Percentiles rank a stretch among this genome's conserved stretches.
Evolutionary conservation across 2,797 vertebrate genomes (phyloP).

Genomic region (Peromyscus attwateri): DNA sequence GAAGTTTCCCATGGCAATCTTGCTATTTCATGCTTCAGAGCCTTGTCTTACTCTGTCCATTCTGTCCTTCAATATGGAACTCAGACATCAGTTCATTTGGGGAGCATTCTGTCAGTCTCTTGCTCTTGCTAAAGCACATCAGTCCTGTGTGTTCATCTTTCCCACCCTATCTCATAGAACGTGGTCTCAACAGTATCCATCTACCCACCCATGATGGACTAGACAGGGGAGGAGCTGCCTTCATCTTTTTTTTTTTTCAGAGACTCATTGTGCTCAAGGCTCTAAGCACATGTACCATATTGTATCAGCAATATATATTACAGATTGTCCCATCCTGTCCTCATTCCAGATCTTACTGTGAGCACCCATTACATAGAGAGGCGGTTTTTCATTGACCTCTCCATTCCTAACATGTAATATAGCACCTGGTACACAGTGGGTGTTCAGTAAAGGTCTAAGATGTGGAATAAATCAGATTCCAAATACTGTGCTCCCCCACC

Average conservation of each 20-base stretch:
- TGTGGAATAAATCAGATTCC: slow-evolving; percentile 19
- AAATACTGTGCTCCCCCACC: not conserved
- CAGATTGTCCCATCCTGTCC: not conserved
- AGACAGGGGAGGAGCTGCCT: not conserved
- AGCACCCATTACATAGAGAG: not conserved
- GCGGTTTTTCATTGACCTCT: slow-evolving; percentile 46
- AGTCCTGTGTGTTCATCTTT: not conserved
- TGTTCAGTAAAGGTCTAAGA: slow-evolving; percentile 12
- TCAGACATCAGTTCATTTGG: slow-evolving; percentile 17
- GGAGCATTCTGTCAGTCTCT: not conserved
- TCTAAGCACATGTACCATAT: not conserved
- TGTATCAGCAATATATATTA: not conserved
- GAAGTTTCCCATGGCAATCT: not conserved
- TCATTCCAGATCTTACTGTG: not conserved
- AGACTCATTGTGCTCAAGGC: not conserved
- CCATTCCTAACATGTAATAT: not conserved
- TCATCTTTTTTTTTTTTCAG: not conserved
- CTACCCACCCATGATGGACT: not conserved
- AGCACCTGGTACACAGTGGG: not conserved
- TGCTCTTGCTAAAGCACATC: not conserved
- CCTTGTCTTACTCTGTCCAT: not conserved
- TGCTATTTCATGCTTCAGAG: not conserved
- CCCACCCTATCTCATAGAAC: not conserved
- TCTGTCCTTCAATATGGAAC: not conserved
- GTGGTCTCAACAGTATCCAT: not conserved